These are phyloP conservation scores for Melanotaenia parkinsoni DNA, from an alignment of 2,797 vertebrate species.

Conservation along the genomic window DNA sequence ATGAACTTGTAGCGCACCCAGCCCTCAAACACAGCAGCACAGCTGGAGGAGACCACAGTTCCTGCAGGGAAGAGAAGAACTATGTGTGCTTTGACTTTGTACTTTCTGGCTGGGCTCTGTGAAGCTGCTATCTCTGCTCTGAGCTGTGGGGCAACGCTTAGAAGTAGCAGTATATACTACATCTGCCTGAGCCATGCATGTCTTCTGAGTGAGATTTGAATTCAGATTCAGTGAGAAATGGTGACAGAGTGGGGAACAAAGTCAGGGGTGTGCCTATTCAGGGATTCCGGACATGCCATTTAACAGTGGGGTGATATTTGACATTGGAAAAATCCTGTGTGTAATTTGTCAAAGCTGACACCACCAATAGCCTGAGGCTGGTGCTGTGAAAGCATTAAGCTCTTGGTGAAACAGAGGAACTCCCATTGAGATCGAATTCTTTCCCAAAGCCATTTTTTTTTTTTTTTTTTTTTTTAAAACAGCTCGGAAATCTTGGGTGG, in stretches of 20 bases:
- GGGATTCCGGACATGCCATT: constrained; percentile 53
- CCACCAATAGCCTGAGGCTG: constrained; percentile 53
- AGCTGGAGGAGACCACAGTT: constrained; percentile 63
- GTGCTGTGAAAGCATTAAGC: constrained; percentile 64
- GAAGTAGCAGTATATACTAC: constrained; percentile 16
- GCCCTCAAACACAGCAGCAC: constrained; percentile 61
- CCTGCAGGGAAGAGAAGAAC: constrained; percentile 57
- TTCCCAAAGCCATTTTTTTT: constrained; percentile 42
- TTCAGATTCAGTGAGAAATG: constrained; percentile 43
- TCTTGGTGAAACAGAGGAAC: constrained; percentile 72
- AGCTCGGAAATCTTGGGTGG: constrained; percentile 51
- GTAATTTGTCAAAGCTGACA: constrained; percentile 73
- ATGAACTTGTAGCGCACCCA: constrained; percentile 56
- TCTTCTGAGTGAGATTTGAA: constrained; percentile 23
- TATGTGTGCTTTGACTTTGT: constrained; percentile 56
- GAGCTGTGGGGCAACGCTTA: constrained; percentile 34
- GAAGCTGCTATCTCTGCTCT: constrained; percentile 41
- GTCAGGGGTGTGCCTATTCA: constrained; percentile 33
- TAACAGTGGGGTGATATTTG: constrained; percentile 59
- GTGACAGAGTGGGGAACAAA: constrained; percentile 46
- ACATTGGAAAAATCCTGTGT: constrained; percentile 64
- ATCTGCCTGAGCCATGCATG: constrained; percentile 21
- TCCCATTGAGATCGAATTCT: constrained; percentile 66
- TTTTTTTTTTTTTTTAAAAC: constrained; percentile 36
- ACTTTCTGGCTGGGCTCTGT: constrained; percentile 46